A percentile compares a stretch with the other conserved stretches of the same genome.
Conservation (phyloP, 2,113 vertebrate genomes). For the Leucosticte australis region DNA sequence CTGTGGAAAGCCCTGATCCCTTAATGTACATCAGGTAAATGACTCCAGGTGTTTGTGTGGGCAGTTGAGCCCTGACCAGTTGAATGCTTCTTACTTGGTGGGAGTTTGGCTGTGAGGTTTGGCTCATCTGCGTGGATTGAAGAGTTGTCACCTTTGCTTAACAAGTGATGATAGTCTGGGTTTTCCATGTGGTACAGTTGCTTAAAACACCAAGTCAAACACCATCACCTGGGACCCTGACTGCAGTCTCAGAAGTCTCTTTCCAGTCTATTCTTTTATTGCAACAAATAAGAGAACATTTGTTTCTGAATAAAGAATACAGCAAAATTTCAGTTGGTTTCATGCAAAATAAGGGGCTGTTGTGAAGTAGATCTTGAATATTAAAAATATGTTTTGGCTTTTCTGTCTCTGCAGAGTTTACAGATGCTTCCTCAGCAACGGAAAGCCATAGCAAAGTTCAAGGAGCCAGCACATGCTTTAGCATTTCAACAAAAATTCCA, state of each 20-base stretch:
- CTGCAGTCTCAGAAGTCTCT: background rate
- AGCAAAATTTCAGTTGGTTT: background rate
- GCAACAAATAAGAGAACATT: background rate
- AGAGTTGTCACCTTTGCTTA: background rate
- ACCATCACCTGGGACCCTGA: background rate
- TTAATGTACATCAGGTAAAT: background rate
- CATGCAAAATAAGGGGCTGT: background rate
- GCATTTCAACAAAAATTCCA: slow-evolving; percentile 97
- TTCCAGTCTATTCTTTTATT: background rate
- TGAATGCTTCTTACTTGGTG: background rate
- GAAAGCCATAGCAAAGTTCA: slow-evolving; percentile 94
- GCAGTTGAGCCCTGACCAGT: background rate
- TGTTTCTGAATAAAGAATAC: background rate
- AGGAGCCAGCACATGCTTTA: slow-evolving; percentile 86
- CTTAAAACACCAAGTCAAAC: background rate
- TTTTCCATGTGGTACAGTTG: background rate
- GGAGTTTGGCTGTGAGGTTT: background rate
- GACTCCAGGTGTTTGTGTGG: background rate
- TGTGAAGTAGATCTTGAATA: background rate
- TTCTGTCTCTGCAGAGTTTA: slow-evolving; percentile 81
- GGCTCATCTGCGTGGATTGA: background rate
- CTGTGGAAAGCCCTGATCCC: background rate
- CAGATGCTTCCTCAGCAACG: slow-evolving; percentile 95
- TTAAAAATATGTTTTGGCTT: background rate
- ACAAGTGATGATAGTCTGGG: background rate